Evolutionary conservation across 2,888 invertebrate species (phyloP).

Genomic region (Hyles lineata): DNA sequence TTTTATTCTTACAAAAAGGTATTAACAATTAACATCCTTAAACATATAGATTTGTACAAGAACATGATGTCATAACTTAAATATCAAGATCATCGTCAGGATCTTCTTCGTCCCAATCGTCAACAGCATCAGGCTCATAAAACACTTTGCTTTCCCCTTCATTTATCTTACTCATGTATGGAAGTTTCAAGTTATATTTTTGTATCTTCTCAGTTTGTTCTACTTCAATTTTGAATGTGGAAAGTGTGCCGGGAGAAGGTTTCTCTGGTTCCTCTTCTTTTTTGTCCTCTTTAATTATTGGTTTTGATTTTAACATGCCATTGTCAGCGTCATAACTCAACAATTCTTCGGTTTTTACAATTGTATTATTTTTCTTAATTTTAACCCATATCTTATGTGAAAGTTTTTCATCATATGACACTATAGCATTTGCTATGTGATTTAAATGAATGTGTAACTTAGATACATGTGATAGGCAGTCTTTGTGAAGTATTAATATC

Average conservation of each 20-base stretch:
- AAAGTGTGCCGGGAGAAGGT: conserved; percentile 70
- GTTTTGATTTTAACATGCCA: conserved; percentile 57
- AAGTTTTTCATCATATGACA: conserved; percentile 60
- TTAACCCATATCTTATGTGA: conserved; percentile 61
- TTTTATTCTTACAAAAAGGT: no score
- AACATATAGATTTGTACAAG: background rate
- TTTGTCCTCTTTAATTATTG: conserved; percentile 57
- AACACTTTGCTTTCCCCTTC: conserved; percentile 87
- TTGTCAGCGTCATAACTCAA: conserved; percentile 63
- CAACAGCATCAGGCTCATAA: conserved; percentile 90
- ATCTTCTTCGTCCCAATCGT: conserved; percentile 94
- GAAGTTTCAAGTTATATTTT: conserved; percentile 85
- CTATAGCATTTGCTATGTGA: conserved; percentile 72
- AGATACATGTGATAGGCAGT: conserved; percentile 71
- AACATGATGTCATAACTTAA: no score
- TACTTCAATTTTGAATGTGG: conserved; percentile 88
- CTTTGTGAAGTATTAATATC: conserved; percentile 76
- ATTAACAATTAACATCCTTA: no score
- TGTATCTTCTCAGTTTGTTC: conserved; percentile 86
- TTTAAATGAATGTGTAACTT: conserved; percentile 74
- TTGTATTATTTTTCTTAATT: conserved; percentile 83
- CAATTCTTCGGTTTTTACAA: conserved; percentile 74
- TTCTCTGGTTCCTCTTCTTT: conserved; percentile 67
- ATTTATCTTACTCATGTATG: conserved; percentile 84
- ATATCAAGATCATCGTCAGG: conserved; percentile 94